Percentiles rank a stretch among this genome's conserved stretches.
phyloP scores from a whole-genome alignment of 2,888 invertebrate genomes.

The Pomacea canaliculata region DNA sequence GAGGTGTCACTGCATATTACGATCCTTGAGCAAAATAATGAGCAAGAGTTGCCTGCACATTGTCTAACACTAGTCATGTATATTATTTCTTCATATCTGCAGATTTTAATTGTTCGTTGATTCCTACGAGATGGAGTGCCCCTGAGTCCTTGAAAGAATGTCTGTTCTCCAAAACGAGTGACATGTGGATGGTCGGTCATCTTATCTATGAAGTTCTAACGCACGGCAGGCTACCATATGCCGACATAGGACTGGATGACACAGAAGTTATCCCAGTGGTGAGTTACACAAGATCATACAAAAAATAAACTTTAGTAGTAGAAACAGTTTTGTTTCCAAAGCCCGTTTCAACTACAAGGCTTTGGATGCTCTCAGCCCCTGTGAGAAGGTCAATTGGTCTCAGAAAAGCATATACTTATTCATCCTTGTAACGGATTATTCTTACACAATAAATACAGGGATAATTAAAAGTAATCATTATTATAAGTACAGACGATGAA shows the following conservation, averaged over 20 bases:
- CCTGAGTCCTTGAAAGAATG: conserved; percentile 31
- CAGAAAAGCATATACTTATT: too few relatives aligned
- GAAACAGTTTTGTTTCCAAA: too few relatives aligned
- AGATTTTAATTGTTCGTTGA: conserved; percentile 18
- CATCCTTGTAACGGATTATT: too few relatives aligned
- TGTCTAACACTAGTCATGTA: not conserved
- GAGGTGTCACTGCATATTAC: too few relatives aligned
- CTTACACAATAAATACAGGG: too few relatives aligned
- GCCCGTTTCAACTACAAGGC: too few relatives aligned
- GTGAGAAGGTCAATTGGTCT: too few relatives aligned
- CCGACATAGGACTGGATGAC: conserved; percentile 15
- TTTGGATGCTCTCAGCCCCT: too few relatives aligned
- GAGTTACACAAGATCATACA: not conserved
- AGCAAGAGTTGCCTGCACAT: not conserved
- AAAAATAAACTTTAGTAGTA: too few relatives aligned
- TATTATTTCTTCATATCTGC: not conserved
- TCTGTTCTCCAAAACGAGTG: conserved; percentile 27
- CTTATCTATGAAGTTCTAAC: conserved; percentile 37
- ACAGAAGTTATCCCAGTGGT: conserved; percentile 8
- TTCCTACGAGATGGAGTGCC: conserved; percentile 35
- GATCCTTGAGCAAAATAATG: too few relatives aligned
- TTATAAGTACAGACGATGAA: too few relatives aligned
- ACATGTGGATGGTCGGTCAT: conserved; percentile 38
- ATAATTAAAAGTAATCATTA: too few relatives aligned
- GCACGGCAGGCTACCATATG: conserved; percentile 35